Evolutionary conservation across 92 coral and sea anemone species (phyloP), one percentile per base, ranked within the genome.

Genomic region (Bergia sp.): DNA sequence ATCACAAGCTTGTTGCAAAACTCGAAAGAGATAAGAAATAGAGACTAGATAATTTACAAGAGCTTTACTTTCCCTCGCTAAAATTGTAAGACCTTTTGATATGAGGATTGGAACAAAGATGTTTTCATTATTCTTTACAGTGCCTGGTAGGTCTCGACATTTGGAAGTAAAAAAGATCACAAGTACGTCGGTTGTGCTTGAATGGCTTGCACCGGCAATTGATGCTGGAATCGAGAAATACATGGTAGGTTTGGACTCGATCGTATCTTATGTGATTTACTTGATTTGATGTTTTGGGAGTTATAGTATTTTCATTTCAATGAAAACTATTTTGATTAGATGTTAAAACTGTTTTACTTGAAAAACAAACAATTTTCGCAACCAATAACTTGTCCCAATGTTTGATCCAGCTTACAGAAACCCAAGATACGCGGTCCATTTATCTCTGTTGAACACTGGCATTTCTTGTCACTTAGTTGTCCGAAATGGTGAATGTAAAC

Each of bases 201-300:
- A 90, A 42, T 95, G 98, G 98, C 72, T 89, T 41, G 94, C 98
- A 39, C 98, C 98, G 43, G 89, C 53, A 40, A 85, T 91, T 10
- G 95, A 95, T 20, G 96, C 96, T 2, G 98, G 95, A 18, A 82
- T 95, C 44, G 91, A 89, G 7, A 92, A 89, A 61, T 95, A 93
- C 66, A 89, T 89, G 95, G 98, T 95, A 91, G 80, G 64, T 15
- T 39, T 16, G 20, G n/a, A 18, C 53, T 20, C 36, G 21, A 38
- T 55, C 38, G 47, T 15, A 15, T 36, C 5, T 16, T 16, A 1
- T 37, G 37, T 37, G 4, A 15, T 53, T 37, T 58, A 49, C 41
- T 2, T 18, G 3, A 2, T 4, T n/a, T 49, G 49, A 21, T 9
- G 55, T 41, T 4, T 61, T 18, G 11, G 10, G 18, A 9, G 3